These are phyloP conservation scores for Dolomedes plantarius DNA, from an alignment of 2,888 invertebrate genomes.

Conservation along the genomic window DNA sequence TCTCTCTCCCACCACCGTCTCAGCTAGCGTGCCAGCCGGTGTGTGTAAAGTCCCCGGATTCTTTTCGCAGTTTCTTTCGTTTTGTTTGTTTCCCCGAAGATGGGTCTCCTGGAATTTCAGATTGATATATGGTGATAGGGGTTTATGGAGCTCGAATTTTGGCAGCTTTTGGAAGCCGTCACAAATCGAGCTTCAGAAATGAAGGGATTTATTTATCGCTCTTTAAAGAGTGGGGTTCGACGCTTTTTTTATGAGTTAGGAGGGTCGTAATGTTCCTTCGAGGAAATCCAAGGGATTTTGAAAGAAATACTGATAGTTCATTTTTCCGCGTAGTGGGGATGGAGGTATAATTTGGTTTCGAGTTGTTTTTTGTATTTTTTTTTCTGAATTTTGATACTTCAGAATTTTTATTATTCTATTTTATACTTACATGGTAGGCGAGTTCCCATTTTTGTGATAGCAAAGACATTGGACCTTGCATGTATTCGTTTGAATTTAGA, in stretches of 20 bases:
- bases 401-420: no score
- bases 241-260: background rate
- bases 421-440: no score
- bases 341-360: no score
- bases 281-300: background rate
- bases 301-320: background rate
- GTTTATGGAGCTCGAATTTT: slow-evolving; percentile 61
- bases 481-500: no score
- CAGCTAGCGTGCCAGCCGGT: background rate
- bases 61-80: slow-evolving; percentile 1
- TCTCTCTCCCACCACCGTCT: slow-evolving; percentile 23
- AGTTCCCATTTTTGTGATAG: no score
- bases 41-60: slow-evolving; percentile 19
- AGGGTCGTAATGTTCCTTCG: background rate
- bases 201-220: slow-evolving; percentile 46
- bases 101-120: slow-evolving; percentile 57
- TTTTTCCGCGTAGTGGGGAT: background rate
- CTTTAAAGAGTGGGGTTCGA: slow-evolving; percentile 26
- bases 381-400: no score
- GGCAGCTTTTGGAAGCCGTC: slow-evolving; percentile 42
- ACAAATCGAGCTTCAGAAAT: slow-evolving; percentile 55
- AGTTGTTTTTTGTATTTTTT: no score
- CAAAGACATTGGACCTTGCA: no score
- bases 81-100: slow-evolving; percentile 5
- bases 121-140: slow-evolving; percentile 68